phyloP scores from a whole-genome alignment of 2,888 invertebrate species.

The Mesochorus sp. region DNA sequence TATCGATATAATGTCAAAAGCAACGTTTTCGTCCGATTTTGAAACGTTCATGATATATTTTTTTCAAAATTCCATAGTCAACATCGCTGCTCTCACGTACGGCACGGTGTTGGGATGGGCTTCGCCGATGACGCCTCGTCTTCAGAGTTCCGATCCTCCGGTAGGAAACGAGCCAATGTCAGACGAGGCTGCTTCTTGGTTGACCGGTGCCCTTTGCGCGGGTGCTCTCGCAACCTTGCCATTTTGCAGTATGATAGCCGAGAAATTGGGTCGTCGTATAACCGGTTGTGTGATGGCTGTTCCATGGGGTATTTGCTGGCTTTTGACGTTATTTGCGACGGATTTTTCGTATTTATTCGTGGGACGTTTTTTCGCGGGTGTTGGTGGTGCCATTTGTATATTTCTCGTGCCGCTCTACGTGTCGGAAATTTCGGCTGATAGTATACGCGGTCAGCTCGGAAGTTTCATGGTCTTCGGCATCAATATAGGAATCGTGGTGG shows the following conservation, averaged over 20 bases:
- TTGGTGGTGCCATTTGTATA: conserved; percentile 84
- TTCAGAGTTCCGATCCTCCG: conserved; percentile 81
- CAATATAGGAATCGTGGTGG: conserved; percentile 81
- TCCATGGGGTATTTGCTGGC: conserved; percentile 85
- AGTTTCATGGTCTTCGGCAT: conserved; percentile 83
- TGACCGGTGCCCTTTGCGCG: conserved; percentile 84
- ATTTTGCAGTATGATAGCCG: conserved; percentile 82
- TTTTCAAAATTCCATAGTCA: conserved; percentile 69
- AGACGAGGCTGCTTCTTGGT: conserved; percentile 83
- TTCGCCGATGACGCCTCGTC: conserved; percentile 83
- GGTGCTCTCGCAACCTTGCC: conserved; percentile 84
- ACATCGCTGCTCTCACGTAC: conserved; percentile 78
- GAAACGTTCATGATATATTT: no score
- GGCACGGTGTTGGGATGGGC: conserved; percentile 84
- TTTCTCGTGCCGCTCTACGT: conserved; percentile 85
- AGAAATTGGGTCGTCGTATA: conserved; percentile 84
- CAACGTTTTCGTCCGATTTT: no score
- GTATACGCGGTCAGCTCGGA: conserved; percentile 83
- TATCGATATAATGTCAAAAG: no score
- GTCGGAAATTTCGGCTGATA: conserved; percentile 85
- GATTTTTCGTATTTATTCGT: conserved; percentile 82
- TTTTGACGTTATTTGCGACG: conserved; percentile 83
- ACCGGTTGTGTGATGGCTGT: conserved; percentile 83
- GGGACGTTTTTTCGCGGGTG: conserved; percentile 85
- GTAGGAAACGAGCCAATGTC: conserved; percentile 82